Evolutionary conservation across 2,888 invertebrate genomes (phyloP), one percentile per base, ranked within the genome.

Genomic region (Drosophila percnosoma): DNA sequence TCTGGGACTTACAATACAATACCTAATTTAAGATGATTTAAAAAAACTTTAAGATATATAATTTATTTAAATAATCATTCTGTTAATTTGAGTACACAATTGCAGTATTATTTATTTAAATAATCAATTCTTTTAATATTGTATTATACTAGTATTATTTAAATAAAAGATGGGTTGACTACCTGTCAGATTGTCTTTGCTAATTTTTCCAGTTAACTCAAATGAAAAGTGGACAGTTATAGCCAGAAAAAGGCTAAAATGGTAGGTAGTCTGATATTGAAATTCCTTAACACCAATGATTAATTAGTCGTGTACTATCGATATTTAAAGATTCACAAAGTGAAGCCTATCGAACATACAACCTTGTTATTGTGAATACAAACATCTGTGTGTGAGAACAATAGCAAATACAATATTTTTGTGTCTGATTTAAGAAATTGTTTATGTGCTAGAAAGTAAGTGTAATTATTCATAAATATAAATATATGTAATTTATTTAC

Each of bases 321-420:
- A 75, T 75, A 49, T 29, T 45, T 15, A 5, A 27, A 29, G n/a
- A 36, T 21, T 15, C 4, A 27, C 10, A 15, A 42, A 27, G 13
- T n/a, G 4, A 38, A 15, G n/a, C n/a, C 15, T 42, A 77, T 77
- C 78, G 58, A 36, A 59, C 11, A 62, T 67, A 36, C 73, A 75
- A 67, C 78, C 54, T 48, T 73, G 77, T 48, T 42, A 60, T 57
- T 65, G 60, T 49, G 51, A 38, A 59, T 24, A 49, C 62, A 73
- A 75, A 72, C 78, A 77, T 68, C 58, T 77, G 75, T 72, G 61
- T 71, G 51, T 24, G 57, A 59, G 63, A 54, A 57, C 54, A 69
- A 63, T 36, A 75, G 64, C 38, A 57, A 74, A 48, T 75, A 45
- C 52, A 65, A 49, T 52, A 48, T 65, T 75, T 49, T 34, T 51